phyloP scores from a whole-genome alignment of 2,797 vertebrate species.

The Echiichthys vipera region DNA sequence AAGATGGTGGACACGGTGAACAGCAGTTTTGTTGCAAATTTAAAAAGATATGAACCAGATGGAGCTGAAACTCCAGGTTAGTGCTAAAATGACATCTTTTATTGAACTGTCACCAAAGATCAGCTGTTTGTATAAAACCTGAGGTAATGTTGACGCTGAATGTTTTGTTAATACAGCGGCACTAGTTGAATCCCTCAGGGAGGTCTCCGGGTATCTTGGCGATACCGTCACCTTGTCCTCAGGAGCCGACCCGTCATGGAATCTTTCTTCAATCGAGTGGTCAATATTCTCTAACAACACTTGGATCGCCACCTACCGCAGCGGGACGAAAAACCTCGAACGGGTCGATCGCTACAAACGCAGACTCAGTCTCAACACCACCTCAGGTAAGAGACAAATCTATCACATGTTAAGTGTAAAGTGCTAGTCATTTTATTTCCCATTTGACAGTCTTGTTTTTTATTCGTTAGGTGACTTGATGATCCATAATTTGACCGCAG shows the following conservation, averaged over 20 bases:
- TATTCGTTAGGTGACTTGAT: conserved; percentile 58
- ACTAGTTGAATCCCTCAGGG: rapidly evolving
- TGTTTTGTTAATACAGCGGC: conserved; percentile 14
- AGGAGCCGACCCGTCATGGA: background rate
- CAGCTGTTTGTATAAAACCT: no score
- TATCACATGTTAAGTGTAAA: background rate
- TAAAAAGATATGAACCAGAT: no score
- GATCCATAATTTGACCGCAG: background rate
- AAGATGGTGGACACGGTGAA: no score
- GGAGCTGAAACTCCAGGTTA: no score
- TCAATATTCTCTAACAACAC: conserved; percentile 61
- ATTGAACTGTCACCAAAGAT: no score
- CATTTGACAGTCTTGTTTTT: background rate
- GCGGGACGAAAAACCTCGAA: rapidly evolving
- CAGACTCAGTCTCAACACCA: conserved; percentile 37
- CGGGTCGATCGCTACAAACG: background rate
- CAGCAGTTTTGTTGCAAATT: no score
- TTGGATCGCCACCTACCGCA: conserved; percentile 40
- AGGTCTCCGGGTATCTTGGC: conserved; percentile 19
- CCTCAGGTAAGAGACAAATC: conserved; percentile 43
- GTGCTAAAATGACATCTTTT: no score
- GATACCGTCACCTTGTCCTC: conserved; percentile 20
- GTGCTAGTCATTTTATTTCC: background rate
- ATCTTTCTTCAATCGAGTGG: conserved; percentile 47
- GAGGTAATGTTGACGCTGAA: background rate